Evolutionary conservation across 2,797 vertebrate species (phyloP).

Genomic region (Miichthys miiuy): DNA sequence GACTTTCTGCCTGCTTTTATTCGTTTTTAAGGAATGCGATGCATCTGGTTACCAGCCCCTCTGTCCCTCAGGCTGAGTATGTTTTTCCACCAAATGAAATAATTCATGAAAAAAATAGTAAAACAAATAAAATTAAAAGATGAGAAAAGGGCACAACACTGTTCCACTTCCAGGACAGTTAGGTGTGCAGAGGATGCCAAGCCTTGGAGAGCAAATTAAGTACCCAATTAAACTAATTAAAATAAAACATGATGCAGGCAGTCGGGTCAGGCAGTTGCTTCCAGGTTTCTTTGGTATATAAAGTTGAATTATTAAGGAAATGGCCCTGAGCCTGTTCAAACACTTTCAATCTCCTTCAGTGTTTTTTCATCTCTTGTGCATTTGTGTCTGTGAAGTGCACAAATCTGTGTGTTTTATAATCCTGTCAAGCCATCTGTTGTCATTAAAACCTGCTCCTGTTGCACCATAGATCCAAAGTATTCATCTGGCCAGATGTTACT

Average conservation of each 20-base stretch:
- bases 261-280: slow-evolving; percentile 43
- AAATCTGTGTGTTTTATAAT: slow-evolving; percentile 61
- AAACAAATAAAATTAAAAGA: slow-evolving; percentile 57
- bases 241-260: slow-evolving; percentile 61
- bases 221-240: slow-evolving; percentile 71
- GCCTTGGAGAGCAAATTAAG: slow-evolving; percentile 54
- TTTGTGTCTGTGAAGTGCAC: slow-evolving; percentile 39
- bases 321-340: slow-evolving; percentile 19
- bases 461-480: slow-evolving; percentile 34
- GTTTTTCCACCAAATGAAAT: slow-evolving; percentile 47
- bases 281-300: slow-evolving; percentile 62
- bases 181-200: slow-evolving; percentile 55
- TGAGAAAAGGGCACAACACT: slow-evolving; percentile 41
- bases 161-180: slow-evolving; percentile 44
- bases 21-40: background rate
- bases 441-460: slow-evolving; percentile 70
- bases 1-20: slow-evolving; percentile 11
- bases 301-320: slow-evolving; percentile 67
- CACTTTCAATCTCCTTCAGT: slow-evolving; percentile 29
- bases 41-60: background rate
- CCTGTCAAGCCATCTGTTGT: slow-evolving; percentile 74
- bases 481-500: slow-evolving; percentile 60
- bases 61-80: background rate
- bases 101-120: slow-evolving; percentile 16
- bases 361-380: slow-evolving; percentile 36